phyloP scores from a whole-genome alignment of 2,797 vertebrate genomes.

The Paramormyrops hopkinsi region DNA sequence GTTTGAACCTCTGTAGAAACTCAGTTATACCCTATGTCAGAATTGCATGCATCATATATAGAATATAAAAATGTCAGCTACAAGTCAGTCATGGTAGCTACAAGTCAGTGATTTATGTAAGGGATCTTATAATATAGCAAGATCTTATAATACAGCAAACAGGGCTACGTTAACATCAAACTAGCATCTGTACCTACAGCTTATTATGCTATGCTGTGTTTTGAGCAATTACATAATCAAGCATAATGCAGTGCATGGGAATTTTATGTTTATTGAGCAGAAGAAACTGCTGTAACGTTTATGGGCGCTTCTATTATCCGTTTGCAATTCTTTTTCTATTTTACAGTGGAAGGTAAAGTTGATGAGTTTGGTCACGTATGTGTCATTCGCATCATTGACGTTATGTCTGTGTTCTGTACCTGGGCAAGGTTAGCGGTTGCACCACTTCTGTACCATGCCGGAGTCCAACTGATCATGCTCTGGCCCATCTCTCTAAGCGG shows the following conservation, averaged over 20 bases:
- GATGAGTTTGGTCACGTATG: background rate
- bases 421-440: background rate
- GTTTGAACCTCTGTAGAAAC: background rate
- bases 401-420: background rate
- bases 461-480: background rate
- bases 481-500: background rate
- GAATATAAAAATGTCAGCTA: background rate
- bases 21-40: background rate
- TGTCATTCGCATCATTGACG: background rate
- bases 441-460: background rate
- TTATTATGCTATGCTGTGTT: background rate
- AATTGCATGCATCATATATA: background rate
- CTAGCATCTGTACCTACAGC: too few species aligned
- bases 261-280: background rate
- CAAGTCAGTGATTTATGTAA: background rate
- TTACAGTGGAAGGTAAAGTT: background rate
- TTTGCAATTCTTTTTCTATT: background rate
- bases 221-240: background rate
- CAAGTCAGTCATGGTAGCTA: background rate
- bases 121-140: background rate
- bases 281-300: background rate
- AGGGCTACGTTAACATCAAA: background rate
- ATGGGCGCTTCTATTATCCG: background rate
- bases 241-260: background rate
- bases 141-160: background rate